Evolutionary conservation across 1,140 invertebrate species (phyloP).

Genomic region (Metopolophium dirhodum): DNA sequence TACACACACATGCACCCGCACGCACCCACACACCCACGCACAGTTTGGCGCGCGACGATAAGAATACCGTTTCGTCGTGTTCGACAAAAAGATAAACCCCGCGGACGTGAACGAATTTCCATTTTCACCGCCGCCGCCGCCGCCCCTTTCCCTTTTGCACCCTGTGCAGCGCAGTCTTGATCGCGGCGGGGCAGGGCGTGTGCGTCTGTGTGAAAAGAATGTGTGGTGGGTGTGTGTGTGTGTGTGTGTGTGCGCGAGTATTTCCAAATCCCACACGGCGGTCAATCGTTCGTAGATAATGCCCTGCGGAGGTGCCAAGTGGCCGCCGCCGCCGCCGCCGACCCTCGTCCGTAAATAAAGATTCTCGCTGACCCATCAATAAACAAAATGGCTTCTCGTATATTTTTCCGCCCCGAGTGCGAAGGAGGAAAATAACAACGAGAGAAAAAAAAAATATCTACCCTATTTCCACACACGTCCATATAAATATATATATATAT

Average conservation of each 20-base stretch:
- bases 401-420: constrained; percentile 12
- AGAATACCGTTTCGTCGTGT: constrained; percentile 17
- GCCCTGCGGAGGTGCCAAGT: constrained; percentile 52
- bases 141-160: neutral
- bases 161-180: neutral
- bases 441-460: constrained; percentile 26
- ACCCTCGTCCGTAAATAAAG: constrained; percentile 41
- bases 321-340: neutral
- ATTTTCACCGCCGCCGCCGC: neutral
- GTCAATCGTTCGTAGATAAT: constrained; percentile 57
- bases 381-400: constrained; percentile 54
- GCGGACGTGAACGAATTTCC: constrained; percentile 56
- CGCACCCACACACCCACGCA: neutral
- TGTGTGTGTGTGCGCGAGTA: neutral
- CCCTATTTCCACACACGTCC: constrained; percentile 22
- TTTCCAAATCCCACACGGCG: constrained; percentile 50
- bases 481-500: neutral
- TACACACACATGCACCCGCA: neutral
- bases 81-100: constrained; percentile 50
- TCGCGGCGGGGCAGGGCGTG: neutral
- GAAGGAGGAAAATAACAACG: constrained; percentile 16
- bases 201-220: neutral
- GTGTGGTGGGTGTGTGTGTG: neutral
- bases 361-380: constrained; percentile 56
- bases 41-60: constrained; percentile 23